A percentile compares a stretch with the other conserved stretches of the same genome.
Conservation (phyloP, 1,140 invertebrate species). For the Bombus consobrinus region DNA sequence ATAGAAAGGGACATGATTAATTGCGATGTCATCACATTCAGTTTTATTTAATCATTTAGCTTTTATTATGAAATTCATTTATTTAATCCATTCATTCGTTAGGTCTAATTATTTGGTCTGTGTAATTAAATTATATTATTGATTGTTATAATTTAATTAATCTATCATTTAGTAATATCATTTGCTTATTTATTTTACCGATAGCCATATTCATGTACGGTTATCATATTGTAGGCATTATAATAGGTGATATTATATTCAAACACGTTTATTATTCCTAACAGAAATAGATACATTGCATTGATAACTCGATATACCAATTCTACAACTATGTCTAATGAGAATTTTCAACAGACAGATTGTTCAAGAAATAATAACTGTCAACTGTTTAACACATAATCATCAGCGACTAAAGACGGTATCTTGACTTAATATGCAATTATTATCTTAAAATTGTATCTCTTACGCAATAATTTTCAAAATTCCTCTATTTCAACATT, state of each 20-base stretch:
- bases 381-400: too few relatives aligned
- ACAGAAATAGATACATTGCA: neutral
- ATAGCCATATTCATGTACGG: neutral
- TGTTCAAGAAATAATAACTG: too few relatives aligned
- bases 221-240: neutral
- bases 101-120: neutral
- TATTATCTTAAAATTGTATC: too few relatives aligned
- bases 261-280: too few relatives aligned
- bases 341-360: too few relatives aligned
- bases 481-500: constrained; percentile 44
- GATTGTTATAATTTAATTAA: neutral
- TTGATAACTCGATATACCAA: neutral
- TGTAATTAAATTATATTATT: neutral
- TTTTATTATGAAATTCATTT: neutral
- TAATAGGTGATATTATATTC: too few relatives aligned
- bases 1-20: neutral
- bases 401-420: too few relatives aligned
- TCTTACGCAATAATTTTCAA: neutral
- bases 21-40: neutral
- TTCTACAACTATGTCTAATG: neutral
- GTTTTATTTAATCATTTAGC: neutral
- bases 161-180: neutral
- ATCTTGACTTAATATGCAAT: too few relatives aligned
- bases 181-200: neutral
- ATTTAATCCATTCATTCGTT: neutral